phyloP scores from a whole-genome alignment of 2,888 invertebrate genomes.

The Pandemis heparana region DNA sequence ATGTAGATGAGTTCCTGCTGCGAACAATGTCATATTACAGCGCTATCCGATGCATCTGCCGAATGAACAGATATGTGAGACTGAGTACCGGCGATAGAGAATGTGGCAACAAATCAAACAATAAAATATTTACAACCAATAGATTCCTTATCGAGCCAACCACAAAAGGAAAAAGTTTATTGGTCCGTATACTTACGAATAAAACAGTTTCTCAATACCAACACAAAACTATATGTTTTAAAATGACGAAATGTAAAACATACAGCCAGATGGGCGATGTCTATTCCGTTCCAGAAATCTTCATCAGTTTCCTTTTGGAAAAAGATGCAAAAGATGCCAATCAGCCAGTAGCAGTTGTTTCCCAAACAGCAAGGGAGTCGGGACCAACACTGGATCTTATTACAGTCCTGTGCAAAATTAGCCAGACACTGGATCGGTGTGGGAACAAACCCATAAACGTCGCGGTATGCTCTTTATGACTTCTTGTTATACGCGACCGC shows the following conservation, averaged over 20 bases:
- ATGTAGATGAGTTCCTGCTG: constrained; percentile 66
- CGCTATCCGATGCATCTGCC: constrained; percentile 58
- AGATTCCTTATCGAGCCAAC: constrained; percentile 17
- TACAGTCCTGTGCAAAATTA: constrained; percentile 57
- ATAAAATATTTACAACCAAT: constrained; percentile 28
- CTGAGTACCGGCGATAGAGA: constrained; percentile 28
- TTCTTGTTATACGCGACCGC: constrained; percentile 63
- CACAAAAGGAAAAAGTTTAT: constrained; percentile 24
- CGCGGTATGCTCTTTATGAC: constrained; percentile 63
- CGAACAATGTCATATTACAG: constrained; percentile 71
- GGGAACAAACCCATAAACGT: constrained; percentile 69
- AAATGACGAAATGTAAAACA: not conserved
- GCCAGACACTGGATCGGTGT: constrained; percentile 63
- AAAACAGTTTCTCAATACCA: not conserved
- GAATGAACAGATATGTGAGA: constrained; percentile 52
- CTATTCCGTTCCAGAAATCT: not conserved
- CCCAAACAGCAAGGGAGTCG: constrained; percentile 5
- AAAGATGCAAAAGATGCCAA: not conserved
- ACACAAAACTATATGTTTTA: not conserved
- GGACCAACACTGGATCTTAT: constrained; percentile 35
- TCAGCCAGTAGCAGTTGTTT: not conserved
- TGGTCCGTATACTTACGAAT: constrained; percentile 11
- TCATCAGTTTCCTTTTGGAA: not conserved
- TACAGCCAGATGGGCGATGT: not conserved
- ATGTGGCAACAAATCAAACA: constrained; percentile 34